phyloP scores from a whole-genome alignment of 2,113 vertebrate genomes.

The Ellobius talpinus region DNA sequence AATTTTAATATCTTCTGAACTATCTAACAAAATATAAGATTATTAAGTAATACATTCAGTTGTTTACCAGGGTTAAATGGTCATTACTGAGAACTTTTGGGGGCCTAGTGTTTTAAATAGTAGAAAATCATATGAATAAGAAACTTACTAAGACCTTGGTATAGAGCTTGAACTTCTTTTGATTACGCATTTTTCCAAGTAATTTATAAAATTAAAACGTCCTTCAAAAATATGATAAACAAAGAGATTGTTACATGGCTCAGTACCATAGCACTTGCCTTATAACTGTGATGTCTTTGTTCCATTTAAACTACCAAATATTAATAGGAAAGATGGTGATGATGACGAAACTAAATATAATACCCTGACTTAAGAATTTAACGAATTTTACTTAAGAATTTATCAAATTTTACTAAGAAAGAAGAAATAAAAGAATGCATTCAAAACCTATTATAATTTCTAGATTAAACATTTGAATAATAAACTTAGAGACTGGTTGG shows the following conservation, averaged over 20 bases:
- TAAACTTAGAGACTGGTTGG: background rate
- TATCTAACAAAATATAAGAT: slow-evolving; percentile 31
- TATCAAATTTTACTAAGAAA: too few relatives aligned
- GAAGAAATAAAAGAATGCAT: background rate
- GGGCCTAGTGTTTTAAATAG: background rate
- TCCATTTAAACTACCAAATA: background rate
- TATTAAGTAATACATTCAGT: slow-evolving; percentile 29
- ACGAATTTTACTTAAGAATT: slow-evolving; percentile 32
- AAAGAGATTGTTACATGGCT: background rate
- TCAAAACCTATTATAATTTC: background rate
- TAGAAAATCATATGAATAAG: slow-evolving; percentile 16
- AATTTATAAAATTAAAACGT: background rate
- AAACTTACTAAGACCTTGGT: background rate
- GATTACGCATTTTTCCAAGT: background rate
- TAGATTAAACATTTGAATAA: background rate
- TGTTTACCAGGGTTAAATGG: background rate
- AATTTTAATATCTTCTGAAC: slow-evolving; percentile 22
- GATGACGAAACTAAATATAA: background rate
- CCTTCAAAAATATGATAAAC: slow-evolving; percentile 22
- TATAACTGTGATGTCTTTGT: background rate
- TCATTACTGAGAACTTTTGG: slow-evolving; percentile 1
- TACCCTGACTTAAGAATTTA: slow-evolving; percentile 2
- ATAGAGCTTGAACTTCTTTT: background rate
- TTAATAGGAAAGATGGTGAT: background rate
- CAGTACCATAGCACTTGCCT: background rate